These are phyloP conservation scores for Odocoileus hemionus DNA, from an alignment of 2,113 vertebrate genomes.

Conservation along the genomic window DNA sequence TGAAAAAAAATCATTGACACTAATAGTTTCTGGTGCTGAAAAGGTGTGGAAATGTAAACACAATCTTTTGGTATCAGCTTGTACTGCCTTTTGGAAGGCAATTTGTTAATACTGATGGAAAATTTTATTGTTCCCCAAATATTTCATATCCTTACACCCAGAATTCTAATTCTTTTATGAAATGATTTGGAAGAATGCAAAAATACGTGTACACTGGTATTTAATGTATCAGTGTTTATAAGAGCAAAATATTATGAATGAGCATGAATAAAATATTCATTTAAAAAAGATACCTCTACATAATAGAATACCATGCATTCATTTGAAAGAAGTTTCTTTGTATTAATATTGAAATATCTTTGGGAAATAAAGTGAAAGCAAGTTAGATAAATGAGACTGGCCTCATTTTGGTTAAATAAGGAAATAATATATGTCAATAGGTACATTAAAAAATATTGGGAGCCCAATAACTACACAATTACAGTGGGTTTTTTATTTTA, in stretches of 20 bases:
- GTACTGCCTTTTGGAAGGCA: background rate
- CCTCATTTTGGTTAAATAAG: background rate
- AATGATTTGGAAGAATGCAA: conserved; percentile 1
- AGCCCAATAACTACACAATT: background rate
- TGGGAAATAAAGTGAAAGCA: conserved; percentile 3
- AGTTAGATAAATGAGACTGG: background rate
- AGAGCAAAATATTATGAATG: background rate
- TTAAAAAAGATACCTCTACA: conserved; percentile 18
- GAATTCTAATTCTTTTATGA: conserved; percentile 19
- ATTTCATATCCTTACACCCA: background rate
- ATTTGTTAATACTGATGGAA: background rate
- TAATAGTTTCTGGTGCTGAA: background rate
- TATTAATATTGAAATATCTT: background rate
- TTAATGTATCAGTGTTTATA: background rate
- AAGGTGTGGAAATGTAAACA: background rate
- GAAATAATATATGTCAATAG: background rate
- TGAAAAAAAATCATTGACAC: background rate
- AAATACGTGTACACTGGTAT: background rate
- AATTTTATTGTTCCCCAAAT: background rate
- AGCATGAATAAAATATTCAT: background rate
- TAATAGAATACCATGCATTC: background rate
- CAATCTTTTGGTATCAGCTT: background rate
- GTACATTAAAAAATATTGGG: background rate
- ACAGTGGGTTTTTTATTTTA: background rate
- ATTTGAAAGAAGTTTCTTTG: conserved; percentile 10